Conservation (phyloP, 1,140 invertebrate genomes). For the Drosophila kikkawai region DNA sequence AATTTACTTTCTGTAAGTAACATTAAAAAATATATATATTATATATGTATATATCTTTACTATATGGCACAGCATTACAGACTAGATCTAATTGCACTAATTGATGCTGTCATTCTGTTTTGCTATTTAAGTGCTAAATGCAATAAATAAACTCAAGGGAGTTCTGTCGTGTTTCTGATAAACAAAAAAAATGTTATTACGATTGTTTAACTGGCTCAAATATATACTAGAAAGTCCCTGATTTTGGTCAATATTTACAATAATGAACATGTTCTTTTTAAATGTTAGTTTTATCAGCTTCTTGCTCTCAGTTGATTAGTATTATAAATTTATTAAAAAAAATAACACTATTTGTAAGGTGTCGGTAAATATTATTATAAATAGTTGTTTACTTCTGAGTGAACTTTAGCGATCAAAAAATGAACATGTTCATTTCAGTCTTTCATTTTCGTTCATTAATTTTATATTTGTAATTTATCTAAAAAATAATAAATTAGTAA, state of each 20-base stretch:
- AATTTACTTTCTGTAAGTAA: constrained; percentile 84
- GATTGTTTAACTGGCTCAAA: not conserved
- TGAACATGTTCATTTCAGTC: not conserved
- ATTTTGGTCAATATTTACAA: not conserved
- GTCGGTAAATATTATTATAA: not conserved
- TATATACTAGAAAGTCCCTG: not conserved
- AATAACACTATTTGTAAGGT: no score
- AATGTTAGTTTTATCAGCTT: not conserved
- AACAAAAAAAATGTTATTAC: not conserved
- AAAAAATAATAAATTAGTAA: no score
- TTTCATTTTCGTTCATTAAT: no score
- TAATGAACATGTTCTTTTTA: not conserved
- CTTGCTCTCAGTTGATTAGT: not conserved
- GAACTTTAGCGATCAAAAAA: no score
- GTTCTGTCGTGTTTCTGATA: constrained; percentile 4
- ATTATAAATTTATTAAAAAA: not conserved
- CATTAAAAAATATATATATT: no score
- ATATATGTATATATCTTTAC: not conserved
- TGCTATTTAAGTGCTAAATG: constrained; percentile 14
- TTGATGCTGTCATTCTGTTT: constrained; percentile 7
- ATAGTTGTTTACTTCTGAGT: no score
- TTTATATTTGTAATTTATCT: no score
- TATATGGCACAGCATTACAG: not conserved
- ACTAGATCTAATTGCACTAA: not conserved
- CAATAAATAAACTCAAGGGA: not conserved